These are phyloP conservation scores for Microtus californicus DNA, from an alignment of 2,797 vertebrate genomes.

Conservation along the genomic window DNA sequence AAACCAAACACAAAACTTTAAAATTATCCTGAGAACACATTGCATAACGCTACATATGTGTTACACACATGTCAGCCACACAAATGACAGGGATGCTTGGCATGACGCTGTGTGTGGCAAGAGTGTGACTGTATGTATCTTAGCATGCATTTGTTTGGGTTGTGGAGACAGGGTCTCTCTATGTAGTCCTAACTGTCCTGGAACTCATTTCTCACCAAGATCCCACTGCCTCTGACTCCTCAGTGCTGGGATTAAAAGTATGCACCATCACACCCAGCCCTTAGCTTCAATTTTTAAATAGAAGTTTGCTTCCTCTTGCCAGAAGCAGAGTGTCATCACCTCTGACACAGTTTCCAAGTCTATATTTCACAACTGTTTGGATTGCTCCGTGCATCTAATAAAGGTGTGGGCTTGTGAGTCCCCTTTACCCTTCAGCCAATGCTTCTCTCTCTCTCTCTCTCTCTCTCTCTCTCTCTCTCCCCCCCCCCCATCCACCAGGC, in stretches of 20 bases:
- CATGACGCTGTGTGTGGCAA: not conserved
- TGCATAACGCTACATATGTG: not conserved
- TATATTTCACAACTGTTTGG: not conserved
- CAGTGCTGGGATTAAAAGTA: not conserved
- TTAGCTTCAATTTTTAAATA: not conserved
- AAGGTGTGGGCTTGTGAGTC: not conserved
- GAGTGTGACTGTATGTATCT: not conserved
- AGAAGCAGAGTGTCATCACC: not conserved
- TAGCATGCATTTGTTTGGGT: not conserved
- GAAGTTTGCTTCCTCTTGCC: not conserved
- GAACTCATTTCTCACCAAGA: not conserved
- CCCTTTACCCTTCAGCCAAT: not conserved
- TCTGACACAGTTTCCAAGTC: not conserved
- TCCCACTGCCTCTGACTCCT: not conserved
- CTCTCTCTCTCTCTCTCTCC: no score
- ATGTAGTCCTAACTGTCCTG: not conserved
- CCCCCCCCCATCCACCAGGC: not conserved
- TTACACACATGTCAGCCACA: not conserved
- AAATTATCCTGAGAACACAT: not conserved
- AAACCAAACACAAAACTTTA: not conserved
- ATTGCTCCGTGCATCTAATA: not conserved
- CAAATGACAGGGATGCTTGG: fast-evolving
- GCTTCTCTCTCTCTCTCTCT: fast-evolving
- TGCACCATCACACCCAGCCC: no score
- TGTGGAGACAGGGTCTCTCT: not conserved